Conservation (phyloP, 2,888 invertebrate genomes). For the Agapetus fuscipes region DNA sequence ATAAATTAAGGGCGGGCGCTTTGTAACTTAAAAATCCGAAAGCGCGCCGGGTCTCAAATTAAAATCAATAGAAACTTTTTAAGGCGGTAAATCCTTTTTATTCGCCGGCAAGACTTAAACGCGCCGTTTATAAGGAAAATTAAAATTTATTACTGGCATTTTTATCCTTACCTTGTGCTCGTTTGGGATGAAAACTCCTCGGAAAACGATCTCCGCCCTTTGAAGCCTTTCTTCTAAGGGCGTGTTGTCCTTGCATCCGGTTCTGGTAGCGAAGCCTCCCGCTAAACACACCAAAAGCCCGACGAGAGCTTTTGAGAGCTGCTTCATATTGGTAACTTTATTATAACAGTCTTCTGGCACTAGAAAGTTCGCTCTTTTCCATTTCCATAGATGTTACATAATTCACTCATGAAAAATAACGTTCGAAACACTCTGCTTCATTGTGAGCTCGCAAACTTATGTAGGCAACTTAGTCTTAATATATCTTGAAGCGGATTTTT, state of each 20-base stretch:
- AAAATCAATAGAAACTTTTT: no score
- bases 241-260: constrained; percentile 14
- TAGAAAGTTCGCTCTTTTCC: no score
- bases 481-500: no score
- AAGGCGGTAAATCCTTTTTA: no score
- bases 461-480: no score
- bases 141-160: constrained; percentile 8
- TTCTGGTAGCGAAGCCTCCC: constrained; percentile 3
- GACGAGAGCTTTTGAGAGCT: constrained; percentile 2
- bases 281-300: constrained; percentile 9
- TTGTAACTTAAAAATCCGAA: no score
- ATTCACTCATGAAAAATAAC: no score
- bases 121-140: constrained; percentile 8
- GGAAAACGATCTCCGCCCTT: constrained; percentile 46
- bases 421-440: no score
- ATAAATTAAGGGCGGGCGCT: no score
- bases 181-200: constrained; percentile 30
- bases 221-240: constrained; percentile 44
- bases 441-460: no score
- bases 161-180: constrained; percentile 17
- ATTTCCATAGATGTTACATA: not conserved
- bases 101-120: no score
- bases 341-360: not conserved
- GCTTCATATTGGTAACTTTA: constrained; percentile 7
- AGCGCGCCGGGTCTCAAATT: no score